Percentiles rank a stretch among this genome's conserved stretches.
phyloP scores from a whole-genome alignment of 2,888 invertebrate genomes.

The Carabus problematicus region DNA sequence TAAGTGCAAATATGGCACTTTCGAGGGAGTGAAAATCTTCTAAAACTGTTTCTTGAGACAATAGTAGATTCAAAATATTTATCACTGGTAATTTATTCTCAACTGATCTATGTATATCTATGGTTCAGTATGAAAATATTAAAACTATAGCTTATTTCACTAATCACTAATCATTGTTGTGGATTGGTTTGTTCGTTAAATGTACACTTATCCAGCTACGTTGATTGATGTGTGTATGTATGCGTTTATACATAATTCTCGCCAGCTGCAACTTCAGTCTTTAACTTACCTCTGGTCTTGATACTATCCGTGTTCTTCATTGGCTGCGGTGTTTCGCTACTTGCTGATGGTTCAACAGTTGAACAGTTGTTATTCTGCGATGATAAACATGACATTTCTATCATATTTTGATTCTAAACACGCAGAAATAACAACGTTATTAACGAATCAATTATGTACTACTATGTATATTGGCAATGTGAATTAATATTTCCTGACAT shows the following conservation, averaged over 20 bases:
- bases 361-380: constrained; percentile 70
- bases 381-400: constrained; percentile 73
- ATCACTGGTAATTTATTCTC: constrained; percentile 17
- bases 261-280: constrained; percentile 45
- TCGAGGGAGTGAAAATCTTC: constrained; percentile 4
- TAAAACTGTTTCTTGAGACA: constrained; percentile 13
- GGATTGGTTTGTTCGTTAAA: constrained; percentile 10
- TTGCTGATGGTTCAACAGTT: constrained; percentile 49
- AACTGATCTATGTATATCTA: too few relatives aligned
- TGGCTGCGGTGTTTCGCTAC: constrained; percentile 44
- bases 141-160: constrained; percentile 11
- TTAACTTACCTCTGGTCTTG: constrained; percentile 46
- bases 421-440: constrained; percentile 47
- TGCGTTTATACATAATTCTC: constrained; percentile 48
- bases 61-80: constrained; percentile 14
- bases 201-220: constrained; percentile 8
- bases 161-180: background rate
- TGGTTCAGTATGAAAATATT: constrained; percentile 15
- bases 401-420: constrained; percentile 64
- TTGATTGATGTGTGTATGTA: constrained; percentile 7
- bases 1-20: too few relatives aligned
- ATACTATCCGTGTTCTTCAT: constrained; percentile 45
- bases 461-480: background rate
- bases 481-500: background rate
- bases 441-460: background rate